Evolutionary conservation across 2,888 invertebrate species (phyloP).

Genomic region (Drosophila austrosaltans): DNA sequence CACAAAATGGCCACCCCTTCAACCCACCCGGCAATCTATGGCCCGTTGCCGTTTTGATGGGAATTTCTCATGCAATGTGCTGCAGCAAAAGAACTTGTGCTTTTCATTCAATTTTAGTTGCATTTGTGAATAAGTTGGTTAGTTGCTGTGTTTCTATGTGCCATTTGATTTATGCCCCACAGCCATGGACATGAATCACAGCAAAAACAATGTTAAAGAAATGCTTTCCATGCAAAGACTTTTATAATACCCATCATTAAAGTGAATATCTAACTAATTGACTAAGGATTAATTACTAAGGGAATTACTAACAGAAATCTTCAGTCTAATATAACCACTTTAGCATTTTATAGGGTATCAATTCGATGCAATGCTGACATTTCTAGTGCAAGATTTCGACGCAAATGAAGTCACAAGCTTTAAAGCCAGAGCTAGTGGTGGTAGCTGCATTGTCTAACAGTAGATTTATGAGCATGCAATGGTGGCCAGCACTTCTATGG

Average conservation of each 20-base stretch:
- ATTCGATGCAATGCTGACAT: conserved; percentile 42
- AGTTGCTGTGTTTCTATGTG: conserved; percentile 40
- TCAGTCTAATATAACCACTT: neutral
- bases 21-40: conserved; percentile 2
- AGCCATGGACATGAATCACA: conserved; percentile 57
- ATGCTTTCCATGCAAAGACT: neutral
- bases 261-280: neutral
- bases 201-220: conserved; percentile 25
- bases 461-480: conserved; percentile 51
- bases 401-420: conserved; percentile 40
- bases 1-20: conserved; percentile 44
- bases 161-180: conserved; percentile 66
- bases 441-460: conserved; percentile 43
- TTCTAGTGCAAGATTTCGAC: conserved; percentile 42
- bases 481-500: conserved; percentile 39
- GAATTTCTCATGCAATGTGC: conserved; percentile 49
- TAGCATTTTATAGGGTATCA: conserved; percentile 29
- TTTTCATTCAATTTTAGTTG: conserved; percentile 55
- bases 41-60: conserved; percentile 35
- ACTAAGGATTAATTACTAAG: no score
- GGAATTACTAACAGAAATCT: no score
- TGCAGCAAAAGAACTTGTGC: conserved; percentile 52
- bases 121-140: conserved; percentile 23
- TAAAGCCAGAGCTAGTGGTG: conserved; percentile 9
- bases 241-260: conserved; percentile 38